A percentile compares a stretch with the other conserved stretches of the same genome.
phyloP scores from a whole-genome alignment of 2,888 invertebrate genomes.

The Nysson spinosus region DNA sequence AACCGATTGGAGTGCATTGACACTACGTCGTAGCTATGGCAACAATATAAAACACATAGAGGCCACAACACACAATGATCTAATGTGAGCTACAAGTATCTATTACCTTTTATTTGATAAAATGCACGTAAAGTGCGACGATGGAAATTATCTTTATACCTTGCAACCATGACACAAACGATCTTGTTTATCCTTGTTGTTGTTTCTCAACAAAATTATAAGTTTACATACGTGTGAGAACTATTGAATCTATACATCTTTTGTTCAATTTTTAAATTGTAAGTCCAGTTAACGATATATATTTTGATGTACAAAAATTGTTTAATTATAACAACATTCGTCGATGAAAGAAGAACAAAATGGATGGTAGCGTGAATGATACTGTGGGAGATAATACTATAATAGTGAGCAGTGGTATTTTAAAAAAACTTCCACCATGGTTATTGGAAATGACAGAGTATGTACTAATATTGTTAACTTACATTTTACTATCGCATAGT shows the following conservation, averaged over 20 bases:
- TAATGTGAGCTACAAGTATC: background rate
- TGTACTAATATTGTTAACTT: constrained; percentile 22
- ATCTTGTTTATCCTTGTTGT: no score
- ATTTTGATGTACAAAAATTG: no score
- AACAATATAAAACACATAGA: constrained; percentile 21
- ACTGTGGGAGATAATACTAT: constrained; percentile 19
- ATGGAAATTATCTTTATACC: no score
- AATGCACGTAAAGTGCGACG: background rate
- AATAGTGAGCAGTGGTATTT: constrained; percentile 31
- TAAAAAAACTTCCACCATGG: constrained; percentile 62
- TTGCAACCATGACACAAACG: no score
- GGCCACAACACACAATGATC: background rate
- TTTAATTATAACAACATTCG: no score
- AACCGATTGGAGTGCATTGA: no score
- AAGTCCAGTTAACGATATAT: no score
- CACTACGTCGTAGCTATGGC: constrained; percentile 19
- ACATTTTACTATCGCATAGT: no score
- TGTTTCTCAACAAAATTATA: no score
- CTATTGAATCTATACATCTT: no score
- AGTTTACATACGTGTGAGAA: no score
- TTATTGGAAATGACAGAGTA: constrained; percentile 66
- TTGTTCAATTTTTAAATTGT: no score
- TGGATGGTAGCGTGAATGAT: constrained; percentile 40
- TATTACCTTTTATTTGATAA: background rate
- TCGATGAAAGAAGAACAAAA: constrained; percentile 31